phyloP scores from a whole-genome alignment of 2,888 invertebrate genomes.

The Craniophora ligustri region DNA sequence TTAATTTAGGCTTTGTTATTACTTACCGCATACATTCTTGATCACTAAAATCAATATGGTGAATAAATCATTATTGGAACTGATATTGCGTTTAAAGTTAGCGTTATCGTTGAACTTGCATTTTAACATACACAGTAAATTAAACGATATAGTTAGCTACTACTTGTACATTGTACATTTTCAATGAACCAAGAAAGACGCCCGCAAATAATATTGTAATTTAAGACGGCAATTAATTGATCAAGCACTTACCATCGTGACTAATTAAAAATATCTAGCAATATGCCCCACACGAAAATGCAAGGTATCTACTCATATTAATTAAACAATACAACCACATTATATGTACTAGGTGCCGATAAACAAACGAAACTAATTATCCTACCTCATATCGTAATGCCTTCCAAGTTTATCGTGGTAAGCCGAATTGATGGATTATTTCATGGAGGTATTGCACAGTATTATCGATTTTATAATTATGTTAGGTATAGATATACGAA shows the following conservation, averaged over 20 bases:
- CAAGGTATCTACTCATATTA: neutral
- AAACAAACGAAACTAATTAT: constrained; percentile 19
- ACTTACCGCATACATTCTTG: no score
- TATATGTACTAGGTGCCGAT: constrained; percentile 12
- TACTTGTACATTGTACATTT: no score
- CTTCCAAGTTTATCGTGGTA: constrained; percentile 12
- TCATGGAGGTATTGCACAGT: neutral
- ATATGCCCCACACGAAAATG: neutral
- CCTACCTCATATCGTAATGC: constrained; percentile 14
- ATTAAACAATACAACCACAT: neutral
- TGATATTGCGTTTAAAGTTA: no score
- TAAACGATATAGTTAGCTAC: no score
- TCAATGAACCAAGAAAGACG: no score
- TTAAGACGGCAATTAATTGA: neutral
- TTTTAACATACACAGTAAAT: no score
- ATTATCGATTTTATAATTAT: constrained; percentile 23
- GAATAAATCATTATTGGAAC: no score
- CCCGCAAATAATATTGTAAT: no score
- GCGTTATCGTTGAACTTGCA: no score
- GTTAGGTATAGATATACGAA: no score
- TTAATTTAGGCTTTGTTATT: no score
- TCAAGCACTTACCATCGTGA: neutral
- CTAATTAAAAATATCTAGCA: neutral
- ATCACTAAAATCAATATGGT: no score
- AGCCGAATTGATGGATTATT: neutral